Base-by-base conservation (phyloP, 2,113 vertebrate genomes). In the Cygnus atratus region DNA sequence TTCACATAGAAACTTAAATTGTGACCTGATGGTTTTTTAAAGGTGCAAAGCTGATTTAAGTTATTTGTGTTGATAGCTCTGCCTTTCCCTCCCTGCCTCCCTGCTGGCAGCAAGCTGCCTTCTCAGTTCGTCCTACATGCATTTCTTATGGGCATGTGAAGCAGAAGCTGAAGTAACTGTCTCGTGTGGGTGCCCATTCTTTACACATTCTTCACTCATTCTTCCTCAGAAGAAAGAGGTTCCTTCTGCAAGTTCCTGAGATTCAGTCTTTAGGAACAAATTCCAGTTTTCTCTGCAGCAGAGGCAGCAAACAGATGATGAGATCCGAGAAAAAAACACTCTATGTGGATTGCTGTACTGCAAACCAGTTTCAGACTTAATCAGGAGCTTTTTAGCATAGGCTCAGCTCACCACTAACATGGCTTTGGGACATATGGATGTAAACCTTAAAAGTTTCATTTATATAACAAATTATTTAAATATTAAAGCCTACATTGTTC, bases 1-100 rank as follows among this genome's bases (percentile, higher is more conserved):
- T 91, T 90, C 80, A 92, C 84, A 35, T 33, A 39, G 92, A 88
- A 90, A 94, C 84, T 93, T 88, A n/a, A 90, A 75, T 84, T 84
- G 65, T 84, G 59, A 55, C 37, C 63, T 54, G 33, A 62, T 72
- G 33, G 0, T 0, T 24, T 75, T 81, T 90, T 81, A 37, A 62
- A 87, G 65, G 43, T 78, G 52, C 25, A 65, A 92, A 84, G 57
- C 28, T 81, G 80, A 78, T 81, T 67, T 55, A 71, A 71, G 7
- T 66, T 75, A 79, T 8, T 83, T 67, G 65, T 59, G 37, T 71
- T 78, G 35, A 54, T 70, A 72, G 52, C 33, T 74, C 46, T 93
- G 57, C 73, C 35, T 78, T 95, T 80, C 57, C 43, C n/a, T 83
- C n/a, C 21, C 37, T 86, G 48, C 58, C 39, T 78, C 26, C 39